A percentile compares a stretch with the other conserved stretches of the same genome.
These are phyloP conservation scores for Microplitis mediator DNA, from an alignment of 1,140 invertebrate species.

Conservation along the genomic window DNA sequence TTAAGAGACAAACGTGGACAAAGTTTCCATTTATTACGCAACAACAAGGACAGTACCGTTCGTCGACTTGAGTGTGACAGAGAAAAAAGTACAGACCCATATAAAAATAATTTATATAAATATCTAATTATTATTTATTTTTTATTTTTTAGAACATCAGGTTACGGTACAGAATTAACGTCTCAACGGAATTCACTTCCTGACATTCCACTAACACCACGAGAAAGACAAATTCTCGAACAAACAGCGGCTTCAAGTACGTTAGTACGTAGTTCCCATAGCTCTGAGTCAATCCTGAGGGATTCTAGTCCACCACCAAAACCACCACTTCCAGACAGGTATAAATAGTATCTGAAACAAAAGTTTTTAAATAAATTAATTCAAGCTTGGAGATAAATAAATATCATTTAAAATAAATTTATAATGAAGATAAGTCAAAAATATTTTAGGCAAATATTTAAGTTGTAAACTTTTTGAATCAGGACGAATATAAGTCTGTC, in stretches of 20 bases:
- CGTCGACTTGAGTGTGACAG: too few species aligned
- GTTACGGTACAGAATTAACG: slow-evolving; percentile 55
- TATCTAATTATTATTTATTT: slow-evolving; percentile 1
- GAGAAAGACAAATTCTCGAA: slow-evolving; percentile 73
- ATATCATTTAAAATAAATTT: too few species aligned
- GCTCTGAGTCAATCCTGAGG: slow-evolving; percentile 74
- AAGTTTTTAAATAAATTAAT: too few species aligned
- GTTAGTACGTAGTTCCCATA: slow-evolving; percentile 72
- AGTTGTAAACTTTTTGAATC: slow-evolving; percentile 15
- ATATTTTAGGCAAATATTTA: neutral
- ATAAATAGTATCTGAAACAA: slow-evolving; percentile 15
- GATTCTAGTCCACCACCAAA: slow-evolving; percentile 80
- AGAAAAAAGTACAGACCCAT: too few species aligned
- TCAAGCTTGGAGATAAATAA: too few species aligned
- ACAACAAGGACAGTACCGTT: too few species aligned
- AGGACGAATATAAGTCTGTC: slow-evolving; percentile 52
- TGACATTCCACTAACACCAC: slow-evolving; percentile 83
- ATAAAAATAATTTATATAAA: too few species aligned
- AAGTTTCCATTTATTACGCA: too few species aligned
- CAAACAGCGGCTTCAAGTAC: slow-evolving; percentile 64
- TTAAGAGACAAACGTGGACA: too few species aligned
- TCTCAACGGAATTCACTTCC: slow-evolving; percentile 72
- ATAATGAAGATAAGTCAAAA: too few species aligned
- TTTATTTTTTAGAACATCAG: slow-evolving; percentile 49
- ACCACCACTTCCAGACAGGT: slow-evolving; percentile 81